Evolutionary conservation across 1,140 invertebrate species (phyloP), one percentile per base, ranked within the genome.

Genomic region (Goniozus legneri): DNA sequence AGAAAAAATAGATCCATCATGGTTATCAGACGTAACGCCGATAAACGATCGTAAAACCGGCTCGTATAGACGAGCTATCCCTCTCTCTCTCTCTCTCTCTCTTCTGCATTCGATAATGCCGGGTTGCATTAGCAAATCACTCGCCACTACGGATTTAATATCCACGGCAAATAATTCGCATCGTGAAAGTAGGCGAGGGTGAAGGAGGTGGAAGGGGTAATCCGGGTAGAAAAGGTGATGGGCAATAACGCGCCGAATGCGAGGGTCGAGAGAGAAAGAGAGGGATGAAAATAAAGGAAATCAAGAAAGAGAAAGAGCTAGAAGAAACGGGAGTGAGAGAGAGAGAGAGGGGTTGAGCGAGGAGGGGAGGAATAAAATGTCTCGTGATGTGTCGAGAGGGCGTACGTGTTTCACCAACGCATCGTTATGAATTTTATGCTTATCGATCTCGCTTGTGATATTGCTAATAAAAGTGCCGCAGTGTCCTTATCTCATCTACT

Each of bases 341-440:
- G 18, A 3, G n/a, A 27, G 10, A 10, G 10, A 4, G 4, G 24
- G 10, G 10, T 6, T 4, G 4, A 27, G 24, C 24, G 4, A 10
- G 24, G 24, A 27, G 4, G 4, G 2, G 22, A 8, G 4, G 31
- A 14, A 3, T 8, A 33, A 50, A 43, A 58, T 52, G 52, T 56
- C 27, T 19, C 31, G 21, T 18, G 45, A 45, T 53, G n/a, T n/a
- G n/a, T 43, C 31, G 36, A 35, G 40, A 16, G n/a, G n/a, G n/a
- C n/a, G n/a, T n/a, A n/a, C n/a, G n/a, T n/a, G 32, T 44, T 44
- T 52, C 41, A 22, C 38, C 34, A 39, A 36, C 47, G 44, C 43
- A 44, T 35, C 44, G 59, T 58, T 60, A 62, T 60, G 46, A 60
- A 62, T 62, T 62, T 62, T 52, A 60, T 60, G 54, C 41, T 52